phyloP scores from a whole-genome alignment of 2,797 vertebrate genomes.

The Coccyzus lansbergi region DNA sequence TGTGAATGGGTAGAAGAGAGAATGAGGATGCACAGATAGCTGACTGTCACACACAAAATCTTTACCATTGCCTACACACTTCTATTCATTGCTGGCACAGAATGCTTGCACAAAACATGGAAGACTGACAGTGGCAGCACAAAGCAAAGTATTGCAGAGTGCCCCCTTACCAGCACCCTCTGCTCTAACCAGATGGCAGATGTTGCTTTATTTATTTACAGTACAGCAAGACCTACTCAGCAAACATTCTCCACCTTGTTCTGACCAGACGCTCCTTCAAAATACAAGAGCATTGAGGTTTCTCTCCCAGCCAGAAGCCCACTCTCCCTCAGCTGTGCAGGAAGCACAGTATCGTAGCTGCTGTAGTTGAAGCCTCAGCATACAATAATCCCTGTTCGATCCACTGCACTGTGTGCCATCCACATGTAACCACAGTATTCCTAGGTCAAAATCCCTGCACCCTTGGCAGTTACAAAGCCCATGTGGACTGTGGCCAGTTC shows the following conservation, averaged over 20 bases:
- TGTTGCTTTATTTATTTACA: neutral
- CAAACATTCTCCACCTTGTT: neutral
- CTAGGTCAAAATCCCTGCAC: neutral
- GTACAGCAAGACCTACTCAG: neutral
- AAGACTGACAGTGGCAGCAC: neutral
- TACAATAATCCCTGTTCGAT: neutral
- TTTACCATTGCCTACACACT: neutral
- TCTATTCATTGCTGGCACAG: neutral
- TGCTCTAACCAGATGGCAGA: neutral
- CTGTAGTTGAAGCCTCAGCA: neutral
- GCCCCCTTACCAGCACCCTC: neutral
- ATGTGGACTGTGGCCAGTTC: neutral
- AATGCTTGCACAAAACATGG: neutral
- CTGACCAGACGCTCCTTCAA: neutral
- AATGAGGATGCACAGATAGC: neutral
- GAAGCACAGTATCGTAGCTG: neutral
- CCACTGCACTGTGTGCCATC: neutral
- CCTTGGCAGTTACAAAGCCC: accelerated
- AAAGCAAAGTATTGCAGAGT: neutral
- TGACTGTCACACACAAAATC: neutral
- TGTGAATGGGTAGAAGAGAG: neutral
- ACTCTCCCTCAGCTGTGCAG: neutral
- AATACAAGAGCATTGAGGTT: neutral
- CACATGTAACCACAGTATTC: neutral
- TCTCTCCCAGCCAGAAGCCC: neutral